Evolutionary conservation across 2,797 vertebrate genomes (phyloP), one percentile per base, ranked within the genome.

Genomic region (Decapterus maruadsi): DNA sequence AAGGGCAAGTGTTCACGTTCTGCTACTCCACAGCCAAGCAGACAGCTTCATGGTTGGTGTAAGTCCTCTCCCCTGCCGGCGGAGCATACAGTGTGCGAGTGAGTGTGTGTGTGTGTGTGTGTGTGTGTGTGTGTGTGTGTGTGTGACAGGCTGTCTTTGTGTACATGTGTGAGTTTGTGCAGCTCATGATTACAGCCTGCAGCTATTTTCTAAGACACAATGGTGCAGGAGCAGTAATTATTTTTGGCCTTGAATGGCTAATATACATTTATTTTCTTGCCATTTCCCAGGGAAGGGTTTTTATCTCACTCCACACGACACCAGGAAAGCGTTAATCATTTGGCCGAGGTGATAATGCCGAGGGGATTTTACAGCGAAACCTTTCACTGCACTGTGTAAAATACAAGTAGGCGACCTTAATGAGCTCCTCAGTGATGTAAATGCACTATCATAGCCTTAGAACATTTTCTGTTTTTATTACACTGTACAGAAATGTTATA

Each of bases 181-280:
- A 57, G 69, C 83, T 83, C 77, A 53, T 86, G 82, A 90, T 87
- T 81, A 53, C 68, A 65, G 68, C 87, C 85, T 31, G 50, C 67
- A 88, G 89, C 86, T 88, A 86, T 92, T 88, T 90, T 85, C 70
- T 88, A 78, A 86, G 88, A 90, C 85, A 93, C 88, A 92, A 89
- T 90, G 85, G 86, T 80, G 74, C 57, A 64, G 85, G 74, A 90
- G 83, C 85, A 85, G 89, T 91, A 90, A 92, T 92, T 93, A 92
- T 90, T 94, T 90, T 89, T 91, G 84, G 87, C 84, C 87, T 89
- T 90, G 89, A 88, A 90, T 83, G 59, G 76, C 83, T 91, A 93
- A 93, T 93, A 90, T 90, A 85, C 87, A 89, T 94, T 91, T 92
- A 94, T 90, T 92, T 92, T 89, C 89, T 88, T 90, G 87, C 85